Evolutionary conservation across 2,113 vertebrate species (phyloP).

Genomic region (Channa maculata): DNA sequence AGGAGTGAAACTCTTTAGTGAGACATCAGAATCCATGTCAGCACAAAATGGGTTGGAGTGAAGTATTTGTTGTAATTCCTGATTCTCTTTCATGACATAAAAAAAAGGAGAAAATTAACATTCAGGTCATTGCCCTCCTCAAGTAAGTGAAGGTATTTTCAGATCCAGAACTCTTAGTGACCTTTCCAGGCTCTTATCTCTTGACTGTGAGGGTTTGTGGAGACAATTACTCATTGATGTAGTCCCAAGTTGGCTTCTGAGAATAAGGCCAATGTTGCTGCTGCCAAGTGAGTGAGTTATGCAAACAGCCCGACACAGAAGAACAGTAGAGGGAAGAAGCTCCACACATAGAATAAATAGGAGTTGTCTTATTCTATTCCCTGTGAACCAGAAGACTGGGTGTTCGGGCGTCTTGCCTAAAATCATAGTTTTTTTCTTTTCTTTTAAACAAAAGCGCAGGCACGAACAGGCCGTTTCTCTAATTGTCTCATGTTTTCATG

Average conservation of each 20-base stretch:
- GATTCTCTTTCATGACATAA: conserved; percentile 41
- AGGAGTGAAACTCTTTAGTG: conserved; percentile 41
- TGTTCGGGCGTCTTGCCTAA: conserved; percentile 10
- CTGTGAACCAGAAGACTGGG: conserved; percentile 28
- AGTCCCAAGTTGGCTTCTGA: conserved; percentile 52
- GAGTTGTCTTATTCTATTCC: conserved; percentile 27
- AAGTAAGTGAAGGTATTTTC: conserved; percentile 49
- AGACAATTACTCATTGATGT: conserved; percentile 67
- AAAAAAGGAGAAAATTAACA: neutral
- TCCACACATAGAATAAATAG: conserved; percentile 30
- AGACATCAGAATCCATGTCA: conserved; percentile 42
- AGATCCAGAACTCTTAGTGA: conserved; percentile 47
- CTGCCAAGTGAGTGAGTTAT: conserved; percentile 58
- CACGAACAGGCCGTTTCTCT: conserved; percentile 4
- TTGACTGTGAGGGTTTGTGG: conserved; percentile 36
- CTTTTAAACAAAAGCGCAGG: conserved; percentile 19
- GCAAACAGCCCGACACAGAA: conserved; percentile 43
- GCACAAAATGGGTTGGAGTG: conserved; percentile 24
- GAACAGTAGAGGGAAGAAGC: conserved; percentile 17
- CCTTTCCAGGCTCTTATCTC: conserved; percentile 49
- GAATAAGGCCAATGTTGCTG: conserved; percentile 44
- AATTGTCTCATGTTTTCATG: conserved; percentile 35
- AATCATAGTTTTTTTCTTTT: neutral
- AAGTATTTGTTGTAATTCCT: conserved; percentile 43
- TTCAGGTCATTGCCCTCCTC: conserved; percentile 15